Conservation (phyloP, 2,113 vertebrate genomes). For the Aythya baeri region DNA sequence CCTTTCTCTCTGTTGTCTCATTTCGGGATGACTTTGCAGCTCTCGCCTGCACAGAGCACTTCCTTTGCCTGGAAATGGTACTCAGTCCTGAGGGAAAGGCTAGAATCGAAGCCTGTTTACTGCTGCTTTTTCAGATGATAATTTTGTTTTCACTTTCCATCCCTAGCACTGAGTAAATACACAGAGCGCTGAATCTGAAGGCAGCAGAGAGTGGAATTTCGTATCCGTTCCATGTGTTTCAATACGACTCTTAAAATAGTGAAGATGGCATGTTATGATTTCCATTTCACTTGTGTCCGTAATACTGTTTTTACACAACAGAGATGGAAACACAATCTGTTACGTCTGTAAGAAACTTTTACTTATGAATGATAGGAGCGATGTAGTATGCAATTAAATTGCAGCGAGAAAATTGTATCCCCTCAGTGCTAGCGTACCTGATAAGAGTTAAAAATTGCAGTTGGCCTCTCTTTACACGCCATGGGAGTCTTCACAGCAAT, state of each 20-base stretch:
- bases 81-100: not conserved
- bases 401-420: not conserved
- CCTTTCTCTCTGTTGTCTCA: not conserved
- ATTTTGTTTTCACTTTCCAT: conserved; percentile 47
- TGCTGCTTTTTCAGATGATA: not conserved
- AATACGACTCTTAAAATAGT: conserved; percentile 31
- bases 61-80: not conserved
- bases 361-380: conserved; percentile 30
- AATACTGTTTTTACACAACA: conserved; percentile 22
- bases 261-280: conserved; percentile 21
- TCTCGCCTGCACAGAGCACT: not conserved
- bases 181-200: conserved; percentile 7
- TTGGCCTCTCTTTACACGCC: not conserved
- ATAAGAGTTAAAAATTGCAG: not conserved
- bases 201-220: conserved; percentile 30
- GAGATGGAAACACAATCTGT: conserved; percentile 68
- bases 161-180: conserved; percentile 29
- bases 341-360: conserved; percentile 48
- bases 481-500: not conserved
- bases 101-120: not conserved
- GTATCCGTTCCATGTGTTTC: conserved; percentile 37
- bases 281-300: conserved; percentile 12
- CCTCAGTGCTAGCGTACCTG: not conserved
- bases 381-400: not conserved
- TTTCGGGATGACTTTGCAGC: not conserved